Evolutionary conservation across 2,888 invertebrate genomes (phyloP), one percentile per base, ranked within the genome.

Genomic region (Machimus atricapillus): DNA sequence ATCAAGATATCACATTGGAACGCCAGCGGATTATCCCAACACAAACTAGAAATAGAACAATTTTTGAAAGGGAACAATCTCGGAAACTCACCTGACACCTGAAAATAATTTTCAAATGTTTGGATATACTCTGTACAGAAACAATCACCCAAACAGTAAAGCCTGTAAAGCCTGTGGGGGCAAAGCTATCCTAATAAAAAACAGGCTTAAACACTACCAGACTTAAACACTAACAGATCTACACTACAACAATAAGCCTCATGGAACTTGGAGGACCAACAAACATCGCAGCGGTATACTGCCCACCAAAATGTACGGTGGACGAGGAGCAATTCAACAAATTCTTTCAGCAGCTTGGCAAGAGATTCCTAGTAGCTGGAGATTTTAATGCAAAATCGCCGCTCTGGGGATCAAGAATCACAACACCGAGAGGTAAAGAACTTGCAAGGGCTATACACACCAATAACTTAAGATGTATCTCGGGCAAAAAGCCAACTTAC

Each of bases 31-130:
- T 2, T 46, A 46, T 0, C 46, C 46, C 46, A 46, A 14, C 46
- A 46, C 8, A 46, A 46, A 16, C 2, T 16, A 16, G 46, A 46
- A 46, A 1, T 46, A 40, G 3, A 78, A 76, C 14, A 66, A n/a
- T 66, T 56, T 43, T 43, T 31, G 43, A 82, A 19, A 56, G 19
- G 78, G 89, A 86, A 27, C 52, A 46, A 89, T 58, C 58, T 58
- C 8, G 76, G 19, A 27, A 37, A 66, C 66, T 4, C 66, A 66
- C 12, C 43, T 43, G 43, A 43, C 43, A 43, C 43, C 43, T 3
- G 14, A 43, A 43, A 43, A 9, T 43, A 43, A 43, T 43, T 43
- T 43, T 43, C 6, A 43, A 43, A 43, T 43, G 12, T 43, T 43
- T 3, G 43, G 43, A 43, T 43, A 43, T 3, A 43, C 43, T 12